Evolutionary conservation across 2,797 vertebrate species (phyloP), one percentile per base, ranked within the genome.

Genomic region (Anguilla marmorata): DNA sequence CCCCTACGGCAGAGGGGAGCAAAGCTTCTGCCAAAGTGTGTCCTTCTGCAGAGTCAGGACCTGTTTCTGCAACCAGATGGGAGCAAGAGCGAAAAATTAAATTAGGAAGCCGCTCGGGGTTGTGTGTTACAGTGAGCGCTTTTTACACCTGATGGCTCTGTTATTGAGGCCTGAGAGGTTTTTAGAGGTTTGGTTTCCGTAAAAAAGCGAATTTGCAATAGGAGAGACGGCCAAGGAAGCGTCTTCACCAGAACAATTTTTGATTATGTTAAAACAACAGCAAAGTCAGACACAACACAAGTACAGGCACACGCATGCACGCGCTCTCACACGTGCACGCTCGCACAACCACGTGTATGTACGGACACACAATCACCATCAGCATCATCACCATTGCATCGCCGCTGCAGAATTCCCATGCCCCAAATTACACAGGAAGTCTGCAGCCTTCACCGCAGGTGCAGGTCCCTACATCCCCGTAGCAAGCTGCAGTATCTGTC

Each of bases 231-330:
- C 41, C 8, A 48, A 45, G 76, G 41, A 30, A 80, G 41, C 8
- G 2, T 80, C 16, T 80, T 80, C 21, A 9, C 41, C 41, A n/a
- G 37, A 80, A 80, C 48, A 4, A 48, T 48, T 5, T 80, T 41
- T 80, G 6, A 21, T 45, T 19, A 79, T 79, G 4, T 21, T 45
- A 79, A 41, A 79, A 79, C 14, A 76, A 76, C 37, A 41, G 37
- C 37, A 41, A 2, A 76, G 12, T 1, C 80, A 84, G 21, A 52
- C 41, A 84, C 72, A 76, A 14, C 74, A 48, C 87, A 58, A 41
- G n/a, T 84, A 24, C 88, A 37, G 33, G 12, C 76, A 30, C 79
- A n/a, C 69, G 4, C 86, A 48, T 41, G 30, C 86, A 16, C 54
- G 24, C 50, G 4, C 48, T 52, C 66, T n/a, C 85, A 8, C 45